These are phyloP conservation scores for Chloropsis hardwickii DNA, from an alignment of 2,113 vertebrate genomes.

Conservation along the genomic window DNA sequence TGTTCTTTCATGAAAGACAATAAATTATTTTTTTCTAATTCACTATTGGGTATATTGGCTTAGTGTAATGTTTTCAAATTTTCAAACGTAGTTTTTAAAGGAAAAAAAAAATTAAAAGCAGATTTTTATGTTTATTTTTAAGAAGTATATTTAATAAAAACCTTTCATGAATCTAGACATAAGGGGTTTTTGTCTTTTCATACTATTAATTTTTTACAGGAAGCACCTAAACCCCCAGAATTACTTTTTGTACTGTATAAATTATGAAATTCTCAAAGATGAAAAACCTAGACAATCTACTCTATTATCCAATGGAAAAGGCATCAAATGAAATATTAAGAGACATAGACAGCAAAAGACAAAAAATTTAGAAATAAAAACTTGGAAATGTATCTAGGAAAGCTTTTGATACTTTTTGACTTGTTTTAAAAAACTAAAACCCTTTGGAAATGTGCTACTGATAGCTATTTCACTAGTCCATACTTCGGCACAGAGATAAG, in stretches of 20 bases:
- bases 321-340: not conserved
- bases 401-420: not conserved
- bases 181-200: not conserved
- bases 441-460: not conserved
- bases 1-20: not conserved
- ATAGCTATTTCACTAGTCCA: not conserved
- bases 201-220: not conserved
- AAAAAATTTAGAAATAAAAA: not conserved
- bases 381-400: not conserved
- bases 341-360: not conserved
- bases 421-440: not conserved
- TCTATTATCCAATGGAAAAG: not conserved
- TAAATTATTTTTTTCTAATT: not conserved
- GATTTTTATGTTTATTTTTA: not conserved
- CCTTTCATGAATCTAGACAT: not conserved
- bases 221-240: accelerated
- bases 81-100: not conserved
- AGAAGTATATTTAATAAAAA: not conserved
- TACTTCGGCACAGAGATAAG: not conserved
- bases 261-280: not conserved
- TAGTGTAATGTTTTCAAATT: not conserved
- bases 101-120: not conserved
- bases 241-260: not conserved
- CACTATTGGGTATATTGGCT: not conserved
- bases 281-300: not conserved